These are phyloP conservation scores for Halcyon badia DNA, from an alignment of 2,797 vertebrate species.

Conservation along the genomic window DNA sequence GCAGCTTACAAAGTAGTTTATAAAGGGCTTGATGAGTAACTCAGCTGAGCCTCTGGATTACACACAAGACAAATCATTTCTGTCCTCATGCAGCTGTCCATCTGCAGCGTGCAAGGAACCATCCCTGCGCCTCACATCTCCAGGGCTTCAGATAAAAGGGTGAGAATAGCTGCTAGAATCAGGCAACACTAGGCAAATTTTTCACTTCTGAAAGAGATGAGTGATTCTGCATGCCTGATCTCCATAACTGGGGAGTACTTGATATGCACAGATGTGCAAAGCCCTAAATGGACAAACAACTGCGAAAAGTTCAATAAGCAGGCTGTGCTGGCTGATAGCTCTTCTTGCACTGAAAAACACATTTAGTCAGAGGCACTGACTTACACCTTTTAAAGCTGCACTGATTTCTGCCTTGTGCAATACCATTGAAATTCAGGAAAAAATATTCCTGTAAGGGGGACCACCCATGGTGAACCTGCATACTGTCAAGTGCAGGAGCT, in stretches of 20 bases:
- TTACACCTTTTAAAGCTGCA: background rate
- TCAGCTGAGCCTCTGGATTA: conserved; percentile 37
- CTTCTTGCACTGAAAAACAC: background rate
- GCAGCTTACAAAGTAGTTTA: conserved; percentile 24
- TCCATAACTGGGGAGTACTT: background rate
- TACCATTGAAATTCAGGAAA: background rate
- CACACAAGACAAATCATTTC: background rate
- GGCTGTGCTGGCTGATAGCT: background rate
- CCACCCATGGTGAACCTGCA: background rate
- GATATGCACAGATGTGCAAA: background rate
- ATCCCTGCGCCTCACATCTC: background rate
- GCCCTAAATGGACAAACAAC: background rate
- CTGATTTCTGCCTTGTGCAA: background rate
- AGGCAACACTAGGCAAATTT: background rate
- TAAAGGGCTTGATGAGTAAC: conserved; percentile 23
- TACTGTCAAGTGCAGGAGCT: background rate
- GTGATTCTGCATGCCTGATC: background rate
- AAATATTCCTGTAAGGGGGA: background rate
- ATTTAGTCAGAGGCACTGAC: background rate
- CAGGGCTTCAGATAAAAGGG: background rate
- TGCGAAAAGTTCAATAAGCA: background rate
- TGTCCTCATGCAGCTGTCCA: background rate
- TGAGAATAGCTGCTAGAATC: background rate
- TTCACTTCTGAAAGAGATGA: background rate
- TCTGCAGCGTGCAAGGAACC: background rate